These are phyloP conservation scores for Manis pentadactyla DNA, from an alignment of 2,797 vertebrate species.

Conservation along the genomic window DNA sequence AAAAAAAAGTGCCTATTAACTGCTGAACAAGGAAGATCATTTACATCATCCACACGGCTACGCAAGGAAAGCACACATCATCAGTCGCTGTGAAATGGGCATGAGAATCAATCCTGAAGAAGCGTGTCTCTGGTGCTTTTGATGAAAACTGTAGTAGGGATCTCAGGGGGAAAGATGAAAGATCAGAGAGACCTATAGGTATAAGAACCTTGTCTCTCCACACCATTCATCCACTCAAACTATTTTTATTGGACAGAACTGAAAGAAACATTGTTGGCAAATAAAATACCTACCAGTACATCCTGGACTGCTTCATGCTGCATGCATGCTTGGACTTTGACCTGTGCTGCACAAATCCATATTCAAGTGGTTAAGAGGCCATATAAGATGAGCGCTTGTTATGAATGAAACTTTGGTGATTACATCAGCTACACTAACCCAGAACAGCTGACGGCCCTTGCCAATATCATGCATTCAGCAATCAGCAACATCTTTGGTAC, in stretches of 20 bases:
- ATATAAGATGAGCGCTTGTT: constrained; percentile 83
- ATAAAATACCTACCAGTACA: constrained; percentile 79
- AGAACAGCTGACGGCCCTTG: constrained; percentile 87
- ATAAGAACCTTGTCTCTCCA: constrained; percentile 79
- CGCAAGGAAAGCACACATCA: constrained; percentile 75
- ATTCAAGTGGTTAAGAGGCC: constrained; percentile 84
- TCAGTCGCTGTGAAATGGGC: constrained; percentile 70
- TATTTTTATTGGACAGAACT: constrained; percentile 82
- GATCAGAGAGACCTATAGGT: constrained; percentile 75
- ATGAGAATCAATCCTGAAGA: constrained; percentile 79
- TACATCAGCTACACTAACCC: constrained; percentile 87
- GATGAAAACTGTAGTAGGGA: constrained; percentile 79
- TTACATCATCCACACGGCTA: constrained; percentile 79
- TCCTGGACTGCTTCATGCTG: constrained; percentile 74
- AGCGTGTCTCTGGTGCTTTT: constrained; percentile 80
- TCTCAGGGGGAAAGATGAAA: constrained; percentile 74
- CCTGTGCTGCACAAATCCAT: constrained; percentile 75
- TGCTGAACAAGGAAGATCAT: constrained; percentile 74
- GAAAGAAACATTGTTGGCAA: constrained; percentile 80
- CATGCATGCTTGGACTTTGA: constrained; percentile 74
- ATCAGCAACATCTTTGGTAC: constrained; percentile 90
- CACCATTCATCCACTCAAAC: constrained; percentile 77
- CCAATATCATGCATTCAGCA: constrained; percentile 86
- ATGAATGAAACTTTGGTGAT: constrained; percentile 87
- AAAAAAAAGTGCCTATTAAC: constrained; percentile 79